Base-by-base conservation (phyloP, 2,113 vertebrate species). In the Peucedramus taeniatus region DNA sequence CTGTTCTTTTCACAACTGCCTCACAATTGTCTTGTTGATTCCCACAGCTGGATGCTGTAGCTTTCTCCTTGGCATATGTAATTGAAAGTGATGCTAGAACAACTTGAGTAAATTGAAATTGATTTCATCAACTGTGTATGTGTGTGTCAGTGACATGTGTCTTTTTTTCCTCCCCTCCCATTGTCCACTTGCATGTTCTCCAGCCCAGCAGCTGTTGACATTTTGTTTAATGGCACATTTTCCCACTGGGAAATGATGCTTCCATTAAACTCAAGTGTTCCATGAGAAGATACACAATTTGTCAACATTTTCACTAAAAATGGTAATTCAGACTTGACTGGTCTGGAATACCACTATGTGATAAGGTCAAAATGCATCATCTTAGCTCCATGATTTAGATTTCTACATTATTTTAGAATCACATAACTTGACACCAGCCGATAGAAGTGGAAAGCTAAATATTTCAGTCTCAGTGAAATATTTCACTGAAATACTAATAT, bases 21-120 rank as follows among this genome's bases (percentile, higher is more conserved):
- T 57, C 1, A 71, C 92, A 87, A 94, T 93, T 96, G 92, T 94
- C 88, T 96, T 72, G 90, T 84, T 96, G 93, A 96, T 96, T 96
- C 96, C 83, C 92, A 94, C 96, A 96, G 96, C 96, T 96, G 96
- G 96, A 96, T 93, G 89, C 95, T 75, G 88, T 42, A 89, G 92
- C 78, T 95, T 94, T 94, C 93, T 96, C 84, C 87, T 87, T 91
- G 89, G 91, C 94, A 72, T 82, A 76, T 18, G 74, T 57, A 93
- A 96, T 65, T 91, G 85, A 84, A 92, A 93, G 76, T 45, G 72
- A 95, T n/a, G 80, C 88, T 96, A 71, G 80, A 95, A 81, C 63
- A 94, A 94, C 94, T 90, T 71, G 69, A 92, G 61, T 68, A 96
- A 96, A 95, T 75, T 56, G 72, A 68, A 92, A 90, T 44, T 84